Evolutionary conservation across 2,113 vertebrate genomes (phyloP).

Genomic region (Hirundichthys speculiger): DNA sequence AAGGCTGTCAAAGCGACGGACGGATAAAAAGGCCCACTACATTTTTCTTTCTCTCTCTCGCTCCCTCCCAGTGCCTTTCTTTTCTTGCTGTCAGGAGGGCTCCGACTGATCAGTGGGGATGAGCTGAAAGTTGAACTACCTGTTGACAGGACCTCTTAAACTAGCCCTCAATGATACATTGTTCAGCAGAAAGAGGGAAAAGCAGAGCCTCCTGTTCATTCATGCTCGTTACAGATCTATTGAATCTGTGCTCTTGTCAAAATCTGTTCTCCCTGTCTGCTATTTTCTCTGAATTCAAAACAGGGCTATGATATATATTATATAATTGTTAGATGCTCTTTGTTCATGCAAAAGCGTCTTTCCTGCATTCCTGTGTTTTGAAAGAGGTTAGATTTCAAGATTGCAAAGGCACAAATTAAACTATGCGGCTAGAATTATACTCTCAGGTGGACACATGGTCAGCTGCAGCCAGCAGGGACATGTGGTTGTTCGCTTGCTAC

Average conservation of each 20-base stretch:
- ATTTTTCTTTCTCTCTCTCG: conserved; percentile 70
- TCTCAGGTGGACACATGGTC: no score
- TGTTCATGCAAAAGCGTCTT: neutral
- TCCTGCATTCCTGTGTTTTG: neutral
- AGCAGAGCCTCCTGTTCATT: conserved; percentile 59
- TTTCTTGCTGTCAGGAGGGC: conserved; percentile 65
- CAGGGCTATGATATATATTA: neutral
- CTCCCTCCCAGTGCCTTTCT: conserved; percentile 71
- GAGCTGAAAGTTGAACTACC: conserved; percentile 87
- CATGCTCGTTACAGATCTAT: conserved; percentile 53
- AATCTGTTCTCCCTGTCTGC: conserved; percentile 12
- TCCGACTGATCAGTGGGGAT: conserved; percentile 72
- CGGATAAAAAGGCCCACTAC: conserved; percentile 78
- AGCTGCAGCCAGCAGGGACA: no score
- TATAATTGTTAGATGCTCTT: neutral
- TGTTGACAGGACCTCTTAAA: conserved; percentile 88
- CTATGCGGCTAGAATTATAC: no score
- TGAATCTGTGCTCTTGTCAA: conserved; percentile 35
- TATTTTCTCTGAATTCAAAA: conserved; percentile 24
- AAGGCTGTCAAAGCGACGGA: conserved; percentile 76
- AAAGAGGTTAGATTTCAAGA: neutral
- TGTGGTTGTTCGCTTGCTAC: no score
- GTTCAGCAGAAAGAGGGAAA: conserved; percentile 76
- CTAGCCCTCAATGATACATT: conserved; percentile 88
- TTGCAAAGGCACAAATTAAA: neutral